Conservation (phyloP, 2,113 vertebrate species). For the Platysteira castanea region DNA sequence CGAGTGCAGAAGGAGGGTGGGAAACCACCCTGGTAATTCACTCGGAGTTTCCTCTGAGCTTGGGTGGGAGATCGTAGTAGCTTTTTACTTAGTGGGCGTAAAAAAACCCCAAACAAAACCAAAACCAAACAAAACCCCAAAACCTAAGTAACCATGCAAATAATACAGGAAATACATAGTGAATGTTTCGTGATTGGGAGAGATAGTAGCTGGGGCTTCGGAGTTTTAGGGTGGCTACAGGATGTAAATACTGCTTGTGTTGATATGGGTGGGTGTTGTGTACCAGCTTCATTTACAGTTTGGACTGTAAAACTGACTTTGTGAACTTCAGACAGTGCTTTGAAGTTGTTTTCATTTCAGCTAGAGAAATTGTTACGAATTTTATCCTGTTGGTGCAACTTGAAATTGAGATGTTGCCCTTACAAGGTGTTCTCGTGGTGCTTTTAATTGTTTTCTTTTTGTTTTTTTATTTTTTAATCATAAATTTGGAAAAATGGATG, state of each 20-base stretch:
- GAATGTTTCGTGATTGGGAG: neutral
- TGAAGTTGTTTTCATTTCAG: neutral
- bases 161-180: neutral
- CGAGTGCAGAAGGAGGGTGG: neutral
- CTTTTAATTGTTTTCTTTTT: neutral
- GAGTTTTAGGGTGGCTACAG: neutral
- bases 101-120: neutral
- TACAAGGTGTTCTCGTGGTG: neutral
- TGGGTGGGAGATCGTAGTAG: neutral
- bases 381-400: neutral
- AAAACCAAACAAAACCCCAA: neutral
- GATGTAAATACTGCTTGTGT: neutral
- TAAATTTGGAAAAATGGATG: neutral
- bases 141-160: neutral
- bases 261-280: neutral
- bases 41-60: neutral
- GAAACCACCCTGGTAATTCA: neutral
- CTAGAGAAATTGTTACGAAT: neutral
- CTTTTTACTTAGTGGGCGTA: neutral
- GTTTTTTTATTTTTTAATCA: neutral
- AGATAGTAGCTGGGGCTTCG: slow-evolving; percentile 4
- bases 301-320: neutral
- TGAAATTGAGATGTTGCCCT: neutral
- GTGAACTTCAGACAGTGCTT: neutral
- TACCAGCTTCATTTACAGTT: neutral